Base-by-base conservation (phyloP, 92 coral and sea anemone genomes). In the Bergia sp. region DNA sequence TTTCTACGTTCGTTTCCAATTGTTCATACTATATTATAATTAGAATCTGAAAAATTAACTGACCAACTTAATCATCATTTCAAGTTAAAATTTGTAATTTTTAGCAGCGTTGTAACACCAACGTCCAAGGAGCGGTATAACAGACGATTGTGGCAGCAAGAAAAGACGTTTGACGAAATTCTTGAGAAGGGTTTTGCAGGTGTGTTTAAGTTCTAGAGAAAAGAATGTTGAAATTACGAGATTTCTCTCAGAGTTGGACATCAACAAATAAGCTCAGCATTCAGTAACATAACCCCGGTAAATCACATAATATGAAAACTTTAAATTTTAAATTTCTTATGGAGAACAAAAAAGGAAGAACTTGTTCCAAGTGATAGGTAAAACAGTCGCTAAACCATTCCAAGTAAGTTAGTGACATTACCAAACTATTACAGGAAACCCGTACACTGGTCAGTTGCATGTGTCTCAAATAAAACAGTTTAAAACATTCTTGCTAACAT, bases 91-190 rank as follows among this genome's bases (percentile, higher is more conserved):
- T 61, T 23, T 83, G 13, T 64, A 21, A 81, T 2, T 69, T 74
- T 7, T 44, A 83, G 90, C 49, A 85, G 73, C 4, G 86, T 91
- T 13, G 85, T 93, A 64, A 89, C 96, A 81, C 98, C 98, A 57
- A 76, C 58, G 3, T 89, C 91, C 39, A 86, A 86, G 43, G 83
- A 76, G 42, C 91, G 88, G 40, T 86, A 87, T 73, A 43, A 89
- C 12, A 77, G 77, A 74, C 89, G 84, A 71, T 82, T 95, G 20
- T 89, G 98, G 96, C 92, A 92, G 79, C 93, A 87, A 55, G 98
- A 95, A 73, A 95, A 89, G 82, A 65, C 86, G 11, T 93, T 92
- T 40, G 91, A 88, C 74, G 95, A 92, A 61, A 85, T 92, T 41
- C 80, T 85, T 16, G 50, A 84, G 37, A 84, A 69, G 58, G 87